Base-by-base conservation (phyloP, 2,888 invertebrate genomes). In the Galerucella pusilla region DNA sequence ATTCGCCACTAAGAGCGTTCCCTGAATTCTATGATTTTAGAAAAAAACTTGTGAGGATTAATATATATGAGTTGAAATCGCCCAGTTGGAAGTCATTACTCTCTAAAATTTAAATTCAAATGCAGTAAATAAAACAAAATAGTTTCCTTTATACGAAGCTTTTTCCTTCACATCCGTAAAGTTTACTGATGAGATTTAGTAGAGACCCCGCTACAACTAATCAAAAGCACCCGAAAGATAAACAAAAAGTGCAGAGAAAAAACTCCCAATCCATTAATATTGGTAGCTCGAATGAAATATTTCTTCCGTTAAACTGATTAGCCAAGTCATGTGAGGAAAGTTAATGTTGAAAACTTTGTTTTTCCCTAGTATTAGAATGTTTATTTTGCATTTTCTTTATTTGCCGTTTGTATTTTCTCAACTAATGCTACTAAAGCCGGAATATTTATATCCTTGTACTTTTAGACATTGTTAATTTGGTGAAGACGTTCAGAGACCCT, bases 221-320 rank as follows among this genome's bases (percentile, higher is more conserved):
- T 77, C 75, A 77, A 74, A 68, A 63, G 69, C 57, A 28, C 14
- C 66, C 77, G 68, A 79, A 81, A 85, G 86, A 86, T 86, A 86
- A 86, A 85, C 85, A 86, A 84, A 84, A 82, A 86, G 82, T 84
- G 80, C 77, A 77, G 78, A 77, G 57, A 67, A 80, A 83, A 84
- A 85, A 83, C 81, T 80, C 81, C 80, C 71, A 77, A 75, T 78
- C 79, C 84, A 80, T 79, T 78, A 78, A 74, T 77, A 73, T 73
- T 80, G 81, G 81, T 72, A 75, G 71, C 75, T 68, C 66, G 73
- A 70, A 76, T 79, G 77, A 76, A 75, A 77, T 77, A 78, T 75
- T 80, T 77, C 67, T 78, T 80, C 80, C 80, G 75, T 77, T 79
- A 63, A 77, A 77, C 81, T 81, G 81, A 81, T 81, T 82, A 82